Percentiles rank a stretch among this genome's conserved stretches.
phyloP scores from a whole-genome alignment of 2,797 vertebrate species.

The Hippoglossus hippoglossus region DNA sequence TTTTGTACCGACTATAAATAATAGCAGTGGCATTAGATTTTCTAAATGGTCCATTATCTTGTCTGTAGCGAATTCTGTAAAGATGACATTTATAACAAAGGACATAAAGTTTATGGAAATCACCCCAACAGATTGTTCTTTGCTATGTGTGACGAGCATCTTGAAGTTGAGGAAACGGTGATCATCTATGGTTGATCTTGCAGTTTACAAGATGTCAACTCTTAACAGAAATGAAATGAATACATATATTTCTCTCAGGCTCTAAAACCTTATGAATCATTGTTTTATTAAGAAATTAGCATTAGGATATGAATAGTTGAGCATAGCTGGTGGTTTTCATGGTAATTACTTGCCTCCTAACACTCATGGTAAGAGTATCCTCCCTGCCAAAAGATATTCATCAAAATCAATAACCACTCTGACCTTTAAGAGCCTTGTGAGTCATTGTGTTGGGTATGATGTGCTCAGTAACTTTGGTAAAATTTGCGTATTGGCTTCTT shows the following conservation, averaged over 20 bases:
- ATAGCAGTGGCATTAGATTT: too few relatives aligned
- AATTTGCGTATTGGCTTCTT: not conserved
- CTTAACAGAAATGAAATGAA: not conserved
- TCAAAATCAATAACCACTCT: not conserved
- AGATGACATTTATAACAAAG: too few relatives aligned
- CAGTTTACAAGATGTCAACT: not conserved
- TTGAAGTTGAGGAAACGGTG: too few relatives aligned
- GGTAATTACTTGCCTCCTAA: not conserved
- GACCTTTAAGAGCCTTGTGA: not conserved
- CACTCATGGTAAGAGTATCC: not conserved
- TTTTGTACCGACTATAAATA: too few relatives aligned
- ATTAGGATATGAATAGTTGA: not conserved
- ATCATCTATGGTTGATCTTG: not conserved
- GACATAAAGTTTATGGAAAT: too few relatives aligned
- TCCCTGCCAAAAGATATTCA: not conserved
- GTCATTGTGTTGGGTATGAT: not conserved
- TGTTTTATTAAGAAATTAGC: not conserved
- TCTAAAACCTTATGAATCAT: not conserved
- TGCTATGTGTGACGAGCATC: too few relatives aligned
- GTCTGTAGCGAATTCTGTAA: too few relatives aligned
- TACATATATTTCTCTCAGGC: too few relatives aligned
- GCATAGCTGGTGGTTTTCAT: not conserved
- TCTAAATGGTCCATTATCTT: too few relatives aligned
- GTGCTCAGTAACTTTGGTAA: not conserved
- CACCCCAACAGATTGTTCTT: too few relatives aligned